These are phyloP conservation scores for Mactromeris polynyma DNA, from an alignment of 2,888 invertebrate species.

Conservation along the genomic window DNA sequence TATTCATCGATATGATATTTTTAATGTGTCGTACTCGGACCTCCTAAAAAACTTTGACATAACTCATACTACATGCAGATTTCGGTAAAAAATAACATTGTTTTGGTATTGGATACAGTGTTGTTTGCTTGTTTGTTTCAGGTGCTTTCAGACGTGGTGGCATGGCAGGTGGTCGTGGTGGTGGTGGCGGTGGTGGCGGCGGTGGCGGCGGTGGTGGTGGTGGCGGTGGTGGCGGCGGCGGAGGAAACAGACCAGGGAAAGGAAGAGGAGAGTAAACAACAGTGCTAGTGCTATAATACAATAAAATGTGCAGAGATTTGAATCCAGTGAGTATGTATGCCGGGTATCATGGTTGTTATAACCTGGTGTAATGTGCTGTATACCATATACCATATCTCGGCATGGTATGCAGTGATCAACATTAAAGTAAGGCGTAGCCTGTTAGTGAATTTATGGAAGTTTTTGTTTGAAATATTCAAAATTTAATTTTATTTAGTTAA, in stretches of 20 bases:
- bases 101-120: neutral
- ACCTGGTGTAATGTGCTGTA: neutral
- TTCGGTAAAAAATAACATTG: no score
- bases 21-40: no score
- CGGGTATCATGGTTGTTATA: neutral
- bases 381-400: neutral
- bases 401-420: neutral
- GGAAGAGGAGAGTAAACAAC: constrained; percentile 60
- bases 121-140: constrained; percentile 61
- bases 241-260: constrained; percentile 66
- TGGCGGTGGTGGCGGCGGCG: constrained; percentile 77
- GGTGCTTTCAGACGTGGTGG: constrained; percentile 88
- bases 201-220: constrained; percentile 73
- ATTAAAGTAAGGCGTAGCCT: no score
- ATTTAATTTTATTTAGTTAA: no score
- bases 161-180: constrained; percentile 73
- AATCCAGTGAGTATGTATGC: neutral
- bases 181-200: constrained; percentile 75
- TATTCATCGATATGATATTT: no score
- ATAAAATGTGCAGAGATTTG: neutral
- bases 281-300: no score
- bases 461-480: no score
- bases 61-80: no score
- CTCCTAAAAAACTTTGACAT: no score
- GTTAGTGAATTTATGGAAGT: no score